Evolutionary conservation across 2,888 invertebrate species (phyloP), one percentile per base, ranked within the genome.

Genomic region (Cosmia trapezina): DNA sequence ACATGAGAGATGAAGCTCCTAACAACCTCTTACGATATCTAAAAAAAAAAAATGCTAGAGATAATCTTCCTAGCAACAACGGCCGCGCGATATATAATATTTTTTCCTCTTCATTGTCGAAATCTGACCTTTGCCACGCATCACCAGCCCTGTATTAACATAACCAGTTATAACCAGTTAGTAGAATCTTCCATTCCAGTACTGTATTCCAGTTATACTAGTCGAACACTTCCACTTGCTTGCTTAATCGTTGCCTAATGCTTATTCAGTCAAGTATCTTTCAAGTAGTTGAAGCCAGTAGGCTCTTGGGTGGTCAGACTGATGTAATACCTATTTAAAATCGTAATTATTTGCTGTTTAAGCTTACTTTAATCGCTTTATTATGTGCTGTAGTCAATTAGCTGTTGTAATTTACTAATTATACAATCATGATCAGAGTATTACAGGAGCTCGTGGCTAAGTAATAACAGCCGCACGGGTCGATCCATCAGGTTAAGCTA

Each of bases 131-230:
- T 86, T 88, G 70, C 59, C 64, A 61, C 80, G 83, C 78, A 72
- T 83, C 81, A 73, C 56, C 76, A 68, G 69, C 81, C 78, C 78
- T 73, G 56, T 57, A 88, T 89, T 87, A 87, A 66, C 88, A 90
- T 88, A 90, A 90, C 90, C 86, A 78, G 90, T 88, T 71, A 45
- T 83, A 87, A 89, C 90, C 87, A 82, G 90, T 88, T 73, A n/a
- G 70, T 81, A 80, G 83, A 85, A 79, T 85, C 86, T 86, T 81
- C 84, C 74, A 81, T 71, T 74, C 78, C 66, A 72, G 81, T 78
- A 77, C 64, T 54, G 53, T 79, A 73, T 83, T 76, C 80, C 76
- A 81, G 77, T 74, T 75, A 61, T 68, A 76, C 66, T 63, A 74
- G 71, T 59, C 47, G 68, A 56, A 61, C 74, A 56, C 57, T 63